Conservation (phyloP, 1,140 invertebrate genomes). For the Cydia pomonella region DNA sequence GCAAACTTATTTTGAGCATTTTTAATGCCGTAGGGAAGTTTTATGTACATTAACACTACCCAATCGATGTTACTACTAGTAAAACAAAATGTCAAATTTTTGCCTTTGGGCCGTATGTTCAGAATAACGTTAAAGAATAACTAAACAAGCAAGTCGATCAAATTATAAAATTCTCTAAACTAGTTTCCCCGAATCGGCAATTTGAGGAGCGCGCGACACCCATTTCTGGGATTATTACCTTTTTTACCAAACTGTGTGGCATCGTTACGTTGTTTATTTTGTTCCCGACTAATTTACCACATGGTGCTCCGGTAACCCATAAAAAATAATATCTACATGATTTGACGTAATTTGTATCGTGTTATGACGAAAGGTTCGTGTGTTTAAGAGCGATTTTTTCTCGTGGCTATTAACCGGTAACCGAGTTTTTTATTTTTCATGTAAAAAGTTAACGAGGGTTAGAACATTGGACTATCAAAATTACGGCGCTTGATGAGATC, state of each 20-base stretch:
- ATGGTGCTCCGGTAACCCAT: constrained; percentile 58
- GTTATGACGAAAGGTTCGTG: constrained; percentile 70
- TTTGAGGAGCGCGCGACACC: constrained; percentile 55
- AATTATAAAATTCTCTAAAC: constrained; percentile 40
- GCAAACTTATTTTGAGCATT: too few relatives aligned
- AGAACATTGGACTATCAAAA: constrained; percentile 39
- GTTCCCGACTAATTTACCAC: constrained; percentile 70
- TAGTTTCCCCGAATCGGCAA: constrained; percentile 45
- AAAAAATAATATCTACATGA: constrained; percentile 74
- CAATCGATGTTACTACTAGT: too few relatives aligned
- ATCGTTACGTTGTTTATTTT: constrained; percentile 73
- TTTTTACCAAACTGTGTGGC: constrained; percentile 55
- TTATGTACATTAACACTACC: too few relatives aligned
- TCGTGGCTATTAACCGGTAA: constrained; percentile 64
- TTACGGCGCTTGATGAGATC: constrained; percentile 35
- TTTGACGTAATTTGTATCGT: constrained; percentile 70
- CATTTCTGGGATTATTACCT: constrained; percentile 56
- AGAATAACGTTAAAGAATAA: too few relatives aligned
- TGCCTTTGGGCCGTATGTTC: too few relatives aligned
- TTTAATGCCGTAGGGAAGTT: too few relatives aligned
- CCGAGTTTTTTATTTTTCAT: constrained; percentile 45
- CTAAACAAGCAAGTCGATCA: background rate
- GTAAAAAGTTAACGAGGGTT: constrained; percentile 63
- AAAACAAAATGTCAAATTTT: too few relatives aligned
- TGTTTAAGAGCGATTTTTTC: constrained; percentile 66